Evolutionary conservation across 2,888 invertebrate species (phyloP), one percentile per base, ranked within the genome.

Genomic region (Tipula vernalis): DNA sequence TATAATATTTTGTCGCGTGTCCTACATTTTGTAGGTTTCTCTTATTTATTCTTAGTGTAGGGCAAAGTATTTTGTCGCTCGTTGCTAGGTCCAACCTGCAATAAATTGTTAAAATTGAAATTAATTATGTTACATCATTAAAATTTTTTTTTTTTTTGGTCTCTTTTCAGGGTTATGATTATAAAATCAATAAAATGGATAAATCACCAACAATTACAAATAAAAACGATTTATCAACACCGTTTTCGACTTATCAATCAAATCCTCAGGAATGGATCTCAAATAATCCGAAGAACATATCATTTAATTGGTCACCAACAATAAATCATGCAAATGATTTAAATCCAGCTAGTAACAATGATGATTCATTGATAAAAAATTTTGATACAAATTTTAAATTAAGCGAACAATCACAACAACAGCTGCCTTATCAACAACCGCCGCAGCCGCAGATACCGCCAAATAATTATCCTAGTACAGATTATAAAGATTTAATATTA

Each of bases 211-310:
- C 85, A 15, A 42, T 85, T 18, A 42, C 42, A 41, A 85, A 85
- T 18, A 85, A 85, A 85, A 85, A 15, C 5, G 85, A 85, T 85
- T 10, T 85, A 39, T 42, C 85, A 41, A 85, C 41, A 85, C 12
- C 39, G 18, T 42, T 42, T 85, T n/a, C 84, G 12, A 36, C 36
- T 39, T 41, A 39, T 39, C 36, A 84, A 85, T 28, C 39, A 85
- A 85, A 85, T 85, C 18, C 41, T 44, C 39, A 85, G 42, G 42
- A 85, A 44, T 85, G 85, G 42, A 42, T 85, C 3, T 42, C 85
- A 10, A 85, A 85, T 18, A 85, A 85, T 85, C 71, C 71, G 8
- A 85, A 85, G 42, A 85, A 18, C 42, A 85, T 85, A 85, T 85
- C 85, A 85, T 85, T 85, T 44, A 85, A 85, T 8, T 85, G 85